Evolutionary conservation across 2,113 vertebrate species (phyloP).

Genomic region (Nibea coibor): DNA sequence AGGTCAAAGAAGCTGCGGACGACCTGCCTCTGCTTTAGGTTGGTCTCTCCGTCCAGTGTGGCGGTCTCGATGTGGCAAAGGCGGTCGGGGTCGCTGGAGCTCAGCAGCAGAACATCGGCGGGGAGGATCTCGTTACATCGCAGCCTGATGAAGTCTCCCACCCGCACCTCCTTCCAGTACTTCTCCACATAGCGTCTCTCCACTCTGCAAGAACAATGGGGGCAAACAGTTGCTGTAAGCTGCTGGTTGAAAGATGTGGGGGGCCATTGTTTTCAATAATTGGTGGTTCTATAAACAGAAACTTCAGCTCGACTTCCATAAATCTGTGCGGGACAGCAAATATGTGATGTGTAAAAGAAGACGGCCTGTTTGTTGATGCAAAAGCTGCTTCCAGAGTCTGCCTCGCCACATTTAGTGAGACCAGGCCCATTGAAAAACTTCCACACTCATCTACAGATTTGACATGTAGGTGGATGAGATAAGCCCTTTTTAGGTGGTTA

Average conservation of each 20-base stretch:
- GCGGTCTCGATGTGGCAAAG: constrained; percentile 98
- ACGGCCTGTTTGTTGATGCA: background rate
- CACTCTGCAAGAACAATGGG: constrained; percentile 77
- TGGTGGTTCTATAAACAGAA: constrained; percentile 24
- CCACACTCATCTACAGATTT: background rate
- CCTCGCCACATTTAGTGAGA: background rate
- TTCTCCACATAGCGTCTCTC: constrained; percentile 89
- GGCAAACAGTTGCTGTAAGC: constrained; percentile 1
- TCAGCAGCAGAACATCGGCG: constrained; percentile 93
- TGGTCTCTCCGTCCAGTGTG: constrained; percentile 98
- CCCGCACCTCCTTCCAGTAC: constrained; percentile 94
- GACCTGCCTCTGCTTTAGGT: constrained; percentile 95
- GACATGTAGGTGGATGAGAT: background rate
- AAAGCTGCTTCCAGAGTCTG: constrained; percentile 4
- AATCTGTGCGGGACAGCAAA: constrained; percentile 17
- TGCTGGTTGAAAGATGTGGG: background rate
- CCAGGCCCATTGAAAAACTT: background rate
- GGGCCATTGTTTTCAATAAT: constrained; percentile 45
- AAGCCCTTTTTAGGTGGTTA: background rate
- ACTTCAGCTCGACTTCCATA: constrained; percentile 19
- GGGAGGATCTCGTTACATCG: constrained; percentile 97
- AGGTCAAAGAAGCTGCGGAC: constrained; percentile 93
- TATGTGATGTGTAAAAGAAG: background rate
- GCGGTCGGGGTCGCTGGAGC: constrained; percentile 94
- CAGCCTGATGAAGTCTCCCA: constrained; percentile 95